Percentiles rank a stretch among this genome's conserved stretches.
Conservation (phyloP, 2,113 vertebrate species). For the Hassar affinis region DNA sequence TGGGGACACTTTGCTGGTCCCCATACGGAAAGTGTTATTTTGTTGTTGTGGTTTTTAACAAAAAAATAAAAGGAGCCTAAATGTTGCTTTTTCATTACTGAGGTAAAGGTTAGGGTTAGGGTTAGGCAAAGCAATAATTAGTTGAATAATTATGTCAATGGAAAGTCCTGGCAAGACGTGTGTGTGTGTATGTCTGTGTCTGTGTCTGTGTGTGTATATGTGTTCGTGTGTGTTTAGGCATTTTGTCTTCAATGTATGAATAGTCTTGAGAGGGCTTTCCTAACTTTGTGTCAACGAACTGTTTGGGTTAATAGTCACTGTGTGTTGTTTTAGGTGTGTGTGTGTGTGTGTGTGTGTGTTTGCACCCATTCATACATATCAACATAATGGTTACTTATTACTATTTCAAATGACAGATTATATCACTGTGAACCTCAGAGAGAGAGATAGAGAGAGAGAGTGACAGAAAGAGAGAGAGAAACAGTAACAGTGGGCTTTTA, state of each 20-base stretch:
- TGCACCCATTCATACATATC: background rate
- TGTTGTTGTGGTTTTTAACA: no score
- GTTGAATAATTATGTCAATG: no score
- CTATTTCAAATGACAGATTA: background rate
- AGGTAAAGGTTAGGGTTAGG: no score
- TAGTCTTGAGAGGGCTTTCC: background rate
- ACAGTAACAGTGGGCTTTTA: background rate
- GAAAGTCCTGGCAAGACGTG: no score
- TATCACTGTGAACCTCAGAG: background rate
- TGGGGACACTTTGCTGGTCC: no score
- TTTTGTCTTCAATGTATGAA: background rate
- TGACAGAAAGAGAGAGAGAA: background rate
- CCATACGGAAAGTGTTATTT: no score
- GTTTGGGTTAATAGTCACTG: background rate
- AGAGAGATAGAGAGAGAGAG: background rate
- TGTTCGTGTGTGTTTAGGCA: constrained; percentile 4
- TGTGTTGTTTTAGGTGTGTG: background rate
- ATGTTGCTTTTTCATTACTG: no score
- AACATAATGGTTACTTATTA: background rate
- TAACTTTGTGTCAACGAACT: background rate
- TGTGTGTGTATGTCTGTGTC: background rate
- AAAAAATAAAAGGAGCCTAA: no score
- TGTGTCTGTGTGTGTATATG: constrained; percentile 11
- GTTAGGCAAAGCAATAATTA: no score
- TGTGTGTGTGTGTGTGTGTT: background rate